These are phyloP conservation scores for Triplophysa siluroides DNA, from an alignment of 2,113 vertebrate genomes.

Conservation along the genomic window DNA sequence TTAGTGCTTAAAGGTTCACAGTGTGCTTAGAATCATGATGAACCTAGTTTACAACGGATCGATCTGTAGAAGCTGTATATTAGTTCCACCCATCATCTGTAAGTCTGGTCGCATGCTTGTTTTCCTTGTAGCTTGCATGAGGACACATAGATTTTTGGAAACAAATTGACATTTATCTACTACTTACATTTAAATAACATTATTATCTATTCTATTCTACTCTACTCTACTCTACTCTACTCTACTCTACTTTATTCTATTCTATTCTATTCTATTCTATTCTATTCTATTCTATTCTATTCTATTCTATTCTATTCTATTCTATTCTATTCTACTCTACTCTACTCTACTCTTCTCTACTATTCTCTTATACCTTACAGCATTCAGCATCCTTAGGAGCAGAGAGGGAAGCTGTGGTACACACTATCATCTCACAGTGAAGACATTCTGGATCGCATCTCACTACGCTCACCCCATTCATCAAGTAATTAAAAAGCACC, in stretches of 20 bases:
- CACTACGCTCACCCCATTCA: constrained; percentile 28
- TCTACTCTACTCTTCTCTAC: background rate
- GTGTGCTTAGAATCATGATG: constrained; percentile 11
- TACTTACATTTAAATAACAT: background rate
- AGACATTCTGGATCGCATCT: constrained; percentile 7
- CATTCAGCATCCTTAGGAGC: no score
- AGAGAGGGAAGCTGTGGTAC: background rate
- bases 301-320: background rate
- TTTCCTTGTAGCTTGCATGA: background rate
- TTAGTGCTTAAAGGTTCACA: constrained; percentile 6
- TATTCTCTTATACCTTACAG: background rate
- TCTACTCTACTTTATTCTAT: no score
- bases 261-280: no score
- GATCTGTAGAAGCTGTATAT: constrained; percentile 5
- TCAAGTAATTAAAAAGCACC: constrained; percentile 45
- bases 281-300: background rate
- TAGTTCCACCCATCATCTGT: constrained; percentile 13
- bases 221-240: no score
- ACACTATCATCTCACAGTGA: background rate
- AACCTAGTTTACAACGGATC: constrained; percentile 1
- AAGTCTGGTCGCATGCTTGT: background rate
- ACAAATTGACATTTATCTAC: background rate
- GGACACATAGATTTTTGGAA: background rate
- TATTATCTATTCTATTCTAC: background rate
- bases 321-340: background rate